A percentile compares a stretch with the other conserved stretches of the same genome.
These are phyloP conservation scores for Pituophis catenifer DNA, from an alignment of 2,113 vertebrate genomes.

Conservation along the genomic window DNA sequence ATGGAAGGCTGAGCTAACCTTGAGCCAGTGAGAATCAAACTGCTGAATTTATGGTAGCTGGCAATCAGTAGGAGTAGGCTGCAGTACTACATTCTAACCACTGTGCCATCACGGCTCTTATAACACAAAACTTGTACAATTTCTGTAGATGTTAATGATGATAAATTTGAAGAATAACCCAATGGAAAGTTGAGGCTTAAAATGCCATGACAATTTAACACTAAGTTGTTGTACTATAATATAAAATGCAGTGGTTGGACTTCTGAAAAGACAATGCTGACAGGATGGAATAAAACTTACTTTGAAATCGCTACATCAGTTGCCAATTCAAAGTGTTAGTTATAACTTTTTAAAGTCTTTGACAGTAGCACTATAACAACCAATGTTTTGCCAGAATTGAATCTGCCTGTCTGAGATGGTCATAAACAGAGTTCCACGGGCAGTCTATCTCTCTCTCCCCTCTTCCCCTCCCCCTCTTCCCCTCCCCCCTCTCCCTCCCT, in stretches of 20 bases:
- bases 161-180: too few relatives aligned
- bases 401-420: too few relatives aligned
- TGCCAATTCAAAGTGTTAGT: background rate
- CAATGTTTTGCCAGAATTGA: background rate
- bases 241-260: background rate
- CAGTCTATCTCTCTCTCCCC: too few relatives aligned
- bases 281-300: background rate
- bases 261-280: background rate
- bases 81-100: too few relatives aligned
- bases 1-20: too few relatives aligned
- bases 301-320: background rate
- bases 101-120: background rate
- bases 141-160: background rate
- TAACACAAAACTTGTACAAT: background rate
- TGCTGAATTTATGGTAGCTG: too few relatives aligned
- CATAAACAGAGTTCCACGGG: background rate
- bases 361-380: background rate
- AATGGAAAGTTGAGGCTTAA: background rate
- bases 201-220: background rate
- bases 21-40: too few relatives aligned
- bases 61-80: too few relatives aligned
- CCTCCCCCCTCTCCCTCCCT: too few relatives aligned
- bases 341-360: background rate
- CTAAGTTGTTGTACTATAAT: background rate
- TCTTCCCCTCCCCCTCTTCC: rapidly evolving